Conservation (phyloP, 2,113 vertebrate species). For the Probosciger aterrimus region DNA sequence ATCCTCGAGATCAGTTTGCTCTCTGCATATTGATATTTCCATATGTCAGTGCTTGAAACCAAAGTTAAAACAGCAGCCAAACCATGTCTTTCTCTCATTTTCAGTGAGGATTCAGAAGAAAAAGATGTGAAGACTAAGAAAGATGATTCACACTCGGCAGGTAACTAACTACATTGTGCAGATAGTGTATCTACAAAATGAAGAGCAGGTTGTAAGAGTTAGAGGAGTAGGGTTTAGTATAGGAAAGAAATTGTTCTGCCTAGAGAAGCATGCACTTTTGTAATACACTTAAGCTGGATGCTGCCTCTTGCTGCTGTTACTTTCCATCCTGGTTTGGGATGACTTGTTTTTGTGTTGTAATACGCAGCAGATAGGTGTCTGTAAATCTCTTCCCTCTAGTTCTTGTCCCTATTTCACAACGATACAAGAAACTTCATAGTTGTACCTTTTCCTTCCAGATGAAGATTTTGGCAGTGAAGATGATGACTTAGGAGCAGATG, state of each 20-base stretch:
- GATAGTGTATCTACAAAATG: background rate
- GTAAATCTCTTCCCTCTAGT: background rate
- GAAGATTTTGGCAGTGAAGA: slow-evolving; percentile 88
- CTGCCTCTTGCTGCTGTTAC: background rate
- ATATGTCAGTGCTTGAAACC: background rate
- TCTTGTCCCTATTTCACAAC: background rate
- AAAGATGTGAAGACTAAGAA: slow-evolving; percentile 94
- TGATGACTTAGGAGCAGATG: slow-evolving; percentile 76
- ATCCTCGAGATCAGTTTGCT: background rate
- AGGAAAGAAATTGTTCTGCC: background rate
- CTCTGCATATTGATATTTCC: background rate
- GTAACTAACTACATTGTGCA: slow-evolving; percentile 62
- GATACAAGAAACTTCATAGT: background rate
- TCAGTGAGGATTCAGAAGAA: slow-evolving; percentile 95
- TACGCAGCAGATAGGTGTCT: background rate
- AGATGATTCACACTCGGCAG: slow-evolving; percentile 90
- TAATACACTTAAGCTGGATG: background rate
- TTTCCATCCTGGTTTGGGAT: background rate
- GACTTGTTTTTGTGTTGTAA: background rate
- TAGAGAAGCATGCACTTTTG: background rate
- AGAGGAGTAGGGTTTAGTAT: background rate
- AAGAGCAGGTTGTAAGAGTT: background rate
- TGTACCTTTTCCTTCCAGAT: slow-evolving; percentile 30
- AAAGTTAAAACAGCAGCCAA: background rate
- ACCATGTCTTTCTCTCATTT: slow-evolving; percentile 7